Percentiles rank a stretch among this genome's conserved stretches.
Conservation (phyloP, 2,113 vertebrate species). For the Cochlearius cochlearius region DNA sequence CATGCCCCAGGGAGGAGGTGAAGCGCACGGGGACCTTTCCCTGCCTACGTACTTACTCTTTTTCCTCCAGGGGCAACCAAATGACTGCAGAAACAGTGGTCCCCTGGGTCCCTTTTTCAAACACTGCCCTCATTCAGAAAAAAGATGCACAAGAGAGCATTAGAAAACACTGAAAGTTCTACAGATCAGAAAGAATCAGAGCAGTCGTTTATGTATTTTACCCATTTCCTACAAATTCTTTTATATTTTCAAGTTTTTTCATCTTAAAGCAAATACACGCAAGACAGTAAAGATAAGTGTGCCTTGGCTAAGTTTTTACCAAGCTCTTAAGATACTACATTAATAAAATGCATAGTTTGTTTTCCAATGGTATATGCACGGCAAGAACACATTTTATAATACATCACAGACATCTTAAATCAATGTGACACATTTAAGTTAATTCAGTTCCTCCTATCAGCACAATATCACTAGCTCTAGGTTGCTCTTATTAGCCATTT, state of each 20-base stretch:
- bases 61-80: neutral
- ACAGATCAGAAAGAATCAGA: neutral
- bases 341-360: neutral
- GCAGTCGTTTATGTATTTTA: neutral
- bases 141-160: neutral
- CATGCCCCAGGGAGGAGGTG: neutral
- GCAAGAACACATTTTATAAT: neutral
- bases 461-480: constrained; percentile 19
- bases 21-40: neutral
- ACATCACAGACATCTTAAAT: constrained; percentile 40
- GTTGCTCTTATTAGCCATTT: constrained; percentile 44
- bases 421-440: constrained; percentile 12
- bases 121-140: neutral
- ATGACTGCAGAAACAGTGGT: neutral
- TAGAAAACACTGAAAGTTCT: neutral
- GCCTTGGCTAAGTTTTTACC: neutral
- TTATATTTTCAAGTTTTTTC: neutral
- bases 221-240: neutral
- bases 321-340: neutral
- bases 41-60: accelerated
- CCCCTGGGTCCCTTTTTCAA: neutral
- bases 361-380: neutral
- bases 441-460: constrained; percentile 42
- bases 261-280: neutral
- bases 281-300: neutral